Evolutionary conservation across 2,797 vertebrate species (phyloP), one percentile per base, ranked within the genome.

Genomic region (Chromis chromis): DNA sequence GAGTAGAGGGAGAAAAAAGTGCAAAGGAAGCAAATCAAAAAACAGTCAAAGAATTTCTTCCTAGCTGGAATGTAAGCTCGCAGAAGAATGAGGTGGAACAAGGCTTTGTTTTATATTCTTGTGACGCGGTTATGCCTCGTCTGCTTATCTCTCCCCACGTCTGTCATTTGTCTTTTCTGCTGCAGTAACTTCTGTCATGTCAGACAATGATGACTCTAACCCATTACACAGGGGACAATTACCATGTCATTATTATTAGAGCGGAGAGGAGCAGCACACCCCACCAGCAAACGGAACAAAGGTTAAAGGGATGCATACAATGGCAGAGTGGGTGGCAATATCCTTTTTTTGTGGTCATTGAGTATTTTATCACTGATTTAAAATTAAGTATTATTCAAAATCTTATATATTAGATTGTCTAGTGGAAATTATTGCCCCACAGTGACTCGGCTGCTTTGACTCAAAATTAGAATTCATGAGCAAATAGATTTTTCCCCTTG

Each of bases 181-280:
- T 67, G 49, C 52, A 27, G 55, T 66, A 16, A 73, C 46, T 78
- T 57, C 22, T 72, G 74, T 79, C 68, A 76, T 65, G 68, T 75
- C 54, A 56, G 61, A 69, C 67, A 78, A 75, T 66, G 55, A 79
- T 17, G 27, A 62, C 49, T 74, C 13, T 46, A 57, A 77, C 25
- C 31, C 75, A 69, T 80, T 68, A 62, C 58, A 73, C 36, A 3
- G 39, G 5, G n/a, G 73, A 71, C 65, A 77, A 89, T 86, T 46
- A 82, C 54, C 66, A 63, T 63, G 82, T 61, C 76, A 79, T 85
- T 58, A 86, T 79, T 79, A 69, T 78, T 58, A 81, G 71, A 44
- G 70, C 1, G 70, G 44, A 49, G 71, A 69, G 64, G 82, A 79
- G 73, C 69, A 55, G 74, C 40, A 54, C 31, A 42, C 16, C 63